Evolutionary conservation across 2,797 vertebrate genomes (phyloP).

Genomic region (Emydoidea blandingii): DNA sequence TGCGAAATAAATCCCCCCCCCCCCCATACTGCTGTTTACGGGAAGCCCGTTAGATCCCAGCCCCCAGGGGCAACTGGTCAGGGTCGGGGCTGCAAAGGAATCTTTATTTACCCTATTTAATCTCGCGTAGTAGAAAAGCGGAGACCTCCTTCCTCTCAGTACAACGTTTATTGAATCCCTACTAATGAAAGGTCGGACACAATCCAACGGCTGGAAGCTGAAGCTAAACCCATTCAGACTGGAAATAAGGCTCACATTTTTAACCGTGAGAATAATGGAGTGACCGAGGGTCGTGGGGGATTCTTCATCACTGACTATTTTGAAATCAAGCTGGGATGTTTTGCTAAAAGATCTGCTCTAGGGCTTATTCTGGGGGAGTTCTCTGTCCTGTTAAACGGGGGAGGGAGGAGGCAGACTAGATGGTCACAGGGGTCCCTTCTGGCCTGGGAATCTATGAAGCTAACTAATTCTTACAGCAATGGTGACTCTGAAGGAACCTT

Average conservation of each 20-base stretch:
- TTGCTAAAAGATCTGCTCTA: not conserved
- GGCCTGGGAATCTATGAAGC: not conserved
- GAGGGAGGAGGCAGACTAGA: not conserved
- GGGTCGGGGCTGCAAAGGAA: not conserved
- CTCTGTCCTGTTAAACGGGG: not conserved
- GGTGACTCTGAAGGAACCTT: conserved; percentile 4
- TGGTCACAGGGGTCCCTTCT: not conserved
- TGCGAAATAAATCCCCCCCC: not conserved
- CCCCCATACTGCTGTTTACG: not conserved
- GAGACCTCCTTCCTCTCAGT: not conserved
- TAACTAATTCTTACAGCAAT: not conserved
- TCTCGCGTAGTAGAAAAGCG: rapidly evolving
- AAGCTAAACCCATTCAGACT: not conserved
- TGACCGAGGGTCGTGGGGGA: not conserved
- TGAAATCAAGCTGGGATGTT: not conserved
- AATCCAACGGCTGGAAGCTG: not conserved
- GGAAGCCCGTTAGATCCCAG: not conserved
- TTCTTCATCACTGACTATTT: not conserved
- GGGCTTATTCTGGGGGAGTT: not conserved
- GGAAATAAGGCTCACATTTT: not conserved
- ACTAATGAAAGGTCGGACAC: not conserved
- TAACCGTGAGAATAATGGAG: not conserved
- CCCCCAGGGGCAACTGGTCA: not conserved
- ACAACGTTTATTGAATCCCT: not conserved
- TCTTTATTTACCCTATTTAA: not conserved